Evolutionary conservation across 2,113 vertebrate genomes (phyloP).

Genomic region (Mus spicilegus): DNA sequence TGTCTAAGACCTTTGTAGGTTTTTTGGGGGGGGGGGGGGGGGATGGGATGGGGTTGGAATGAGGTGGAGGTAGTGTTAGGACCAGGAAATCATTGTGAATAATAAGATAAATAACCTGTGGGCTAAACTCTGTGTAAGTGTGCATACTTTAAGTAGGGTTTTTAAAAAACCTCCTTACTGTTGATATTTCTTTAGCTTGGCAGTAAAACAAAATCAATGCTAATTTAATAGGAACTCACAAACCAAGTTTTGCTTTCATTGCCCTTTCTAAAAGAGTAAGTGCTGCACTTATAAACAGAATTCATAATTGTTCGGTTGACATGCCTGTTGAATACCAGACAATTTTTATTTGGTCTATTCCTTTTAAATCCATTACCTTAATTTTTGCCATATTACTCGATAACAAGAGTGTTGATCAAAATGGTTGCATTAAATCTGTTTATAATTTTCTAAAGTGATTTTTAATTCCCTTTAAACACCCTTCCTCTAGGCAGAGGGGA

Average conservation of each 20-base stretch:
- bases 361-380: slow-evolving; percentile 72
- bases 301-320: slow-evolving; percentile 69
- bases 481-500: slow-evolving; percentile 63
- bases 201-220: slow-evolving; percentile 92
- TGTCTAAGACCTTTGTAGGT: slow-evolving; percentile 69
- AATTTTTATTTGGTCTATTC: slow-evolving; percentile 76
- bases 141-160: slow-evolving; percentile 89
- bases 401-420: slow-evolving; percentile 76
- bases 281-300: slow-evolving; percentile 73
- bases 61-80: background rate
- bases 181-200: slow-evolving; percentile 88
- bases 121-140: slow-evolving; percentile 84
- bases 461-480: slow-evolving; percentile 71
- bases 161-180: slow-evolving; percentile 90
- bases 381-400: slow-evolving; percentile 79
- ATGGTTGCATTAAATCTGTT: slow-evolving; percentile 74
- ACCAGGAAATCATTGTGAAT: slow-evolving; percentile 87
- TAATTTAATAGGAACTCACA: slow-evolving; percentile 93
- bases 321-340: slow-evolving; percentile 73
- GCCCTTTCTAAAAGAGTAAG: slow-evolving; percentile 78
- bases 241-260: slow-evolving; percentile 91
- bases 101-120: slow-evolving; percentile 86
- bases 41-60: too few relatives aligned
- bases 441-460: slow-evolving; percentile 80
- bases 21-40: background rate